These are phyloP conservation scores for Oxyscelio sp. DNA, from an alignment of 2,888 invertebrate species.

Conservation along the genomic window DNA sequence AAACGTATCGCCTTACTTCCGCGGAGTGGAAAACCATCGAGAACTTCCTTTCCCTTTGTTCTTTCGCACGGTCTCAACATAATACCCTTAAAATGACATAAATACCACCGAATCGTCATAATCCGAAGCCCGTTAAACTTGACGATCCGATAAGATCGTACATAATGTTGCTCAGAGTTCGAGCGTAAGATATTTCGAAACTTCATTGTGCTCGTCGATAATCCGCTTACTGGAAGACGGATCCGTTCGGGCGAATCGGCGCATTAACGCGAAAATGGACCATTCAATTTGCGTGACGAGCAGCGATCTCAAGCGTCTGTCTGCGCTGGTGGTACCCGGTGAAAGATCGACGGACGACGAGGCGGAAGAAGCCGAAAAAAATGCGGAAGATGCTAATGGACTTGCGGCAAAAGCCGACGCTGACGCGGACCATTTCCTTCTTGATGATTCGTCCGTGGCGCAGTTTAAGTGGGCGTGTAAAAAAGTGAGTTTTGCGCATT, in stretches of 20 bases:
- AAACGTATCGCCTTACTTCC: background rate
- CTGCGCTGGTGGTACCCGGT: conserved; percentile 83
- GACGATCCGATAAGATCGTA: conserved; percentile 1
- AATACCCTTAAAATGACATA: background rate
- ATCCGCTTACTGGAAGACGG: conserved; percentile 4
- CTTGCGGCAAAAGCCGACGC: conserved; percentile 65
- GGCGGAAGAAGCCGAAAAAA: conserved; percentile 72
- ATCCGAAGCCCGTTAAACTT: background rate
- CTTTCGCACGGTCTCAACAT: background rate
- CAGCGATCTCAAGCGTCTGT: conserved; percentile 81
- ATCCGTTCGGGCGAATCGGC: conserved; percentile 2
- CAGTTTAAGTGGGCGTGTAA: conserved; percentile 85
- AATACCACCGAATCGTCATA: background rate
- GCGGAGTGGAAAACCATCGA: no score
- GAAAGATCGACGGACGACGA: conserved; percentile 77
- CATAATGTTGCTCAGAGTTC: background rate
- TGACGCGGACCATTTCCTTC: conserved; percentile 82
- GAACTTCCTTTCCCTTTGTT: background rate
- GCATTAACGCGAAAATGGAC: conserved; percentile 73
- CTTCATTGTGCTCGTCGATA: conserved; percentile 6
- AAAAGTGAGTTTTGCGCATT: conserved; percentile 85
- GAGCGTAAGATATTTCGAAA: background rate
- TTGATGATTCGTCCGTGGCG: conserved; percentile 84
- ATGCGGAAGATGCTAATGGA: conserved; percentile 67
- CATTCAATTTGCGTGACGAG: conserved; percentile 78